Evolutionary conservation across 2,797 vertebrate genomes (phyloP).

Genomic region (Pangasius krempfi): DNA sequence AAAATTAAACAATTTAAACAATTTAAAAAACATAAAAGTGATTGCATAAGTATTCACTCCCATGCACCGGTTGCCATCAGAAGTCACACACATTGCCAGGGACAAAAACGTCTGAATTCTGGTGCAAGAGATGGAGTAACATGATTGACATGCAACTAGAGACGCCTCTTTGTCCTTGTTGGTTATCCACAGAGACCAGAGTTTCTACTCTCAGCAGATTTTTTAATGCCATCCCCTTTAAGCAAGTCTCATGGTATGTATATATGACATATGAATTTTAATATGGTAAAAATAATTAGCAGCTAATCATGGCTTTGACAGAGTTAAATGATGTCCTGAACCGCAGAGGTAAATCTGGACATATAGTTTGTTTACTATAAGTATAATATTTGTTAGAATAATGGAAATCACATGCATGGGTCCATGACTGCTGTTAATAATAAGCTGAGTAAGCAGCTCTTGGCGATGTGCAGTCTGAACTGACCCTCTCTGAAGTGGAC

Average conservation of each 20-base stretch:
- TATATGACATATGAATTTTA: neutral
- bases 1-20: neutral
- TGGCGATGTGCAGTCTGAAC: neutral
- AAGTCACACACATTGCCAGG: neutral
- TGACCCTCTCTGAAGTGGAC: constrained; percentile 25
- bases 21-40: neutral
- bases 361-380: neutral
- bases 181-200: neutral
- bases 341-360: neutral
- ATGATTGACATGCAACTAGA: neutral
- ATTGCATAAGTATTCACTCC: neutral
- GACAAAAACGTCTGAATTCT: neutral
- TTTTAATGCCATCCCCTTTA: neutral
- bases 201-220: neutral
- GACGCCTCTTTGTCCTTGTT: neutral
- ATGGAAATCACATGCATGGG: neutral
- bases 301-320: neutral
- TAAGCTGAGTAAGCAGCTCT: constrained; percentile 16
- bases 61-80: neutral
- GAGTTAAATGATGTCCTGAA: neutral
- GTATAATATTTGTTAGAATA: neutral
- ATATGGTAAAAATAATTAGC: no score
- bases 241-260: neutral
- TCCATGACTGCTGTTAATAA: neutral
- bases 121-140: neutral